A percentile compares a stretch with the other conserved stretches of the same genome.
Evolutionary conservation across 2,888 invertebrate species (phyloP).

Genomic region (Microctonus brassicae): DNA sequence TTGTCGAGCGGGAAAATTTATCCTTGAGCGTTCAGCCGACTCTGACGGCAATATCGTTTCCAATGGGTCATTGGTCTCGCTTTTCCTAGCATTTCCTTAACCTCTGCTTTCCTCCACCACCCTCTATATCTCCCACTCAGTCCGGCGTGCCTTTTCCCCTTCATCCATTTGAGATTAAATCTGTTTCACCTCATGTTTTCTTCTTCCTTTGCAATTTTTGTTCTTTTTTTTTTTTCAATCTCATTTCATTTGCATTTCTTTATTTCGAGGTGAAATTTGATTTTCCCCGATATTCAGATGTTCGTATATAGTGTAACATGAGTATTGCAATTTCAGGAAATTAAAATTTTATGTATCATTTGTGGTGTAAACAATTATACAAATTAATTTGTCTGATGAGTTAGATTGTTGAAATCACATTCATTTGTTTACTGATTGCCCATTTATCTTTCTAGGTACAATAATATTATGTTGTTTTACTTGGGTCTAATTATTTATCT

Average conservation of each 20-base stretch:
- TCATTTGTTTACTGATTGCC: not conserved
- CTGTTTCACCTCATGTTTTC: slow-evolving; percentile 10
- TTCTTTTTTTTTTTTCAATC: slow-evolving; percentile 4
- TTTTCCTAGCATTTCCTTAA: slow-evolving; percentile 41
- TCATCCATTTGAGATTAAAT: slow-evolving; percentile 34
- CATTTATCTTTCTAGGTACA: not conserved
- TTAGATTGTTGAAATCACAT: not conserved
- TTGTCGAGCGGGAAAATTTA: slow-evolving; percentile 57
- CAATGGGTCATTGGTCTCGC: slow-evolving; percentile 50
- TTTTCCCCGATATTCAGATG: not conserved
- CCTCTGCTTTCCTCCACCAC: slow-evolving; percentile 18
- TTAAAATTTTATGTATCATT: too few species aligned
- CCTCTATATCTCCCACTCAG: not conserved
- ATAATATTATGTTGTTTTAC: not conserved
- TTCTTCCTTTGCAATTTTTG: not conserved
- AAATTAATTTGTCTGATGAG: not conserved
- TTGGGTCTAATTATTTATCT: not conserved
- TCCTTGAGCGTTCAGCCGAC: slow-evolving; percentile 53
- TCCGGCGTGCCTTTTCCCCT: slow-evolving; percentile 6
- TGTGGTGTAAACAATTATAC: not conserved
- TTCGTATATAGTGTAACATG: too few species aligned
- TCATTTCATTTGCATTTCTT: not conserved
- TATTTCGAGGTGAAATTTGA: slow-evolving; percentile 6
- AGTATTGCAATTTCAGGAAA: too few species aligned
- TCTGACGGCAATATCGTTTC: slow-evolving; percentile 53